These are phyloP conservation scores for Luidia sarsii DNA, from an alignment of 53 echinoderm and acorn worm genomes.

Conservation along the genomic window DNA sequence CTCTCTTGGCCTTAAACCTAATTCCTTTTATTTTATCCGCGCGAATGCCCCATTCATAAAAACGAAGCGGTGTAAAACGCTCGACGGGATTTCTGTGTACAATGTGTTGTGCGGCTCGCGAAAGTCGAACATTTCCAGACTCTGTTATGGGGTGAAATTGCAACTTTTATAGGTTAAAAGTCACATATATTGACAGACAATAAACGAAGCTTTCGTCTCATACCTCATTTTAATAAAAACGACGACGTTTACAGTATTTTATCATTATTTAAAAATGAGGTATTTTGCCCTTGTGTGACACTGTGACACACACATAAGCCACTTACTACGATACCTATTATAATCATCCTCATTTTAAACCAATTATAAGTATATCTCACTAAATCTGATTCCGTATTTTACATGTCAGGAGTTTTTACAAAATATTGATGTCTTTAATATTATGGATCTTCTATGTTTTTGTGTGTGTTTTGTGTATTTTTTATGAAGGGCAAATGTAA, in stretches of 20 bases:
- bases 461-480: too few species aligned
- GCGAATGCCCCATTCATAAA: slow-evolving; percentile 9
- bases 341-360: too few species aligned
- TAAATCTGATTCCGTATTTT: too few species aligned
- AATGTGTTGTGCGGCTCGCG: not conserved
- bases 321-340: not conserved
- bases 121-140: not conserved
- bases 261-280: not conserved
- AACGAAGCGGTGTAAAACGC: not conserved
- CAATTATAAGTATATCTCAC: too few species aligned
- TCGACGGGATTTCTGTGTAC: not conserved
- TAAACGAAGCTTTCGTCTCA: not conserved
- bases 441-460: too few species aligned
- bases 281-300: not conserved
- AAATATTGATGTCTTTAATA: too few species aligned
- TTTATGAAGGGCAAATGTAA: too few species aligned
- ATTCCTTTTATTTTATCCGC: slow-evolving; percentile 1
- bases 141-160: too few species aligned
- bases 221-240: not conserved
- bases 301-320: slow-evolving; percentile 1
- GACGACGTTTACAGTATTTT: slow-evolving; percentile 1
- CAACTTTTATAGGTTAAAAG: not conserved
- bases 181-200: not conserved
- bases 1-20: not conserved
- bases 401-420: too few species aligned